These are phyloP conservation scores for Burhinus oedicnemus DNA, from an alignment of 2,113 vertebrate genomes.

Conservation along the genomic window DNA sequence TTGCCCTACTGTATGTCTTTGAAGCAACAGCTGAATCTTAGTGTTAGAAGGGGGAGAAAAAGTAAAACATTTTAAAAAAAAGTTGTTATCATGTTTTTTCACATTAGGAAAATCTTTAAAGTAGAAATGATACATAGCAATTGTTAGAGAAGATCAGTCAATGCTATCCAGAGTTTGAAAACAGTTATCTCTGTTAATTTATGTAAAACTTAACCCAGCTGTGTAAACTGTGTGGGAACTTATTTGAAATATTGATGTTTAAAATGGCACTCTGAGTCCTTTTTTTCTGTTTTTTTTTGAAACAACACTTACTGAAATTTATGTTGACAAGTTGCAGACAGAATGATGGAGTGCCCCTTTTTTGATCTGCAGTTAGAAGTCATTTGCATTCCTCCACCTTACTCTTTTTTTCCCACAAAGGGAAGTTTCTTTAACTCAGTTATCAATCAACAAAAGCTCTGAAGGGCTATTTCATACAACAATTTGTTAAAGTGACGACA, in stretches of 20 bases:
- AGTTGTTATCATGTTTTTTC: neutral
- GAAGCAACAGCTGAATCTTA: neutral
- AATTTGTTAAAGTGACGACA: slow-evolving; percentile 51
- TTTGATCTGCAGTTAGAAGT: slow-evolving; percentile 47
- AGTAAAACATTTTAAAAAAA: neutral
- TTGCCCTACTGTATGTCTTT: neutral
- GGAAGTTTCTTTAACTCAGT: slow-evolving; percentile 39
- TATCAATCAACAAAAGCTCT: slow-evolving; percentile 59
- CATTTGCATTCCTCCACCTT: slow-evolving; percentile 45
- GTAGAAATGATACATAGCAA: neutral
- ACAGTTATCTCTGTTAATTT: neutral
- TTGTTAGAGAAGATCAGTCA: neutral
- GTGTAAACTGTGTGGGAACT: neutral
- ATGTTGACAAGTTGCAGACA: slow-evolving; percentile 28
- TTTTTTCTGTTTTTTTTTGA: neutral
- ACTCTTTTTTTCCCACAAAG: neutral
- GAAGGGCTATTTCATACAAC: slow-evolving; percentile 44
- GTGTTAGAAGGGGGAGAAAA: neutral
- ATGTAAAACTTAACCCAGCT: neutral
- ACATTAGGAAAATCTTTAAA: neutral
- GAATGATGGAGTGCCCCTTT: slow-evolving; percentile 35
- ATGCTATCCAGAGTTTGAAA: neutral
- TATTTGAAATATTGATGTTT: slow-evolving; percentile 4
- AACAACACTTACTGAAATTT: slow-evolving; percentile 1
- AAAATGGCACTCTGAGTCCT: neutral